These are phyloP conservation scores for Eubasilissa splendida DNA, from an alignment of 2,888 invertebrate species.

Conservation along the genomic window DNA sequence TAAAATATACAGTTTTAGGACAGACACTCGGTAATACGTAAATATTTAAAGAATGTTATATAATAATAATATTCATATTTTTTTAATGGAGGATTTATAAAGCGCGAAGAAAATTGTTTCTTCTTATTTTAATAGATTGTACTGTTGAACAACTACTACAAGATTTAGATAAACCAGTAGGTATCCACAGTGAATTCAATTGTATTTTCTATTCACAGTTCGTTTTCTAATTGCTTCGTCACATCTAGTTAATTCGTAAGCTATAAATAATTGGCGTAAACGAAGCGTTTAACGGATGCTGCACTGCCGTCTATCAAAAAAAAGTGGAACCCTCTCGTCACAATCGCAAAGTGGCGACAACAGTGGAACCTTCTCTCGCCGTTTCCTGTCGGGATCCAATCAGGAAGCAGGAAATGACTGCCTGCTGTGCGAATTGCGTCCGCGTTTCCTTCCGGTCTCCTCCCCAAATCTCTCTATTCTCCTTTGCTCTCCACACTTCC, in stretches of 20 bases:
- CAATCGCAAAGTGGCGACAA: constrained; percentile 18
- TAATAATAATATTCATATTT: too few species aligned
- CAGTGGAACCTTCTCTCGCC: constrained; percentile 47
- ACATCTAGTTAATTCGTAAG: constrained; percentile 23
- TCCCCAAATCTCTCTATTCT: constrained; percentile 24
- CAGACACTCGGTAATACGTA: too few species aligned
- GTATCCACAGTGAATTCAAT: too few species aligned
- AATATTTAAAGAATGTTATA: too few species aligned
- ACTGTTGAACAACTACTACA: too few species aligned
- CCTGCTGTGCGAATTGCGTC: constrained; percentile 58
- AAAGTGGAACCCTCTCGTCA: constrained; percentile 9
- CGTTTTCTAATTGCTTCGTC: background rate
- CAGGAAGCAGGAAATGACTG: constrained; percentile 58
- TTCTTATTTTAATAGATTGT: too few species aligned
- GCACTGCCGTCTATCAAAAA: background rate
- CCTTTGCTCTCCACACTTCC: constrained; percentile 18
- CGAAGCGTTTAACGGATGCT: constrained; percentile 25
- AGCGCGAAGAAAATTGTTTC: too few species aligned
- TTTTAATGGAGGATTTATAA: too few species aligned
- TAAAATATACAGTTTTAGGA: too few species aligned
- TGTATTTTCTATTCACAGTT: too few species aligned
- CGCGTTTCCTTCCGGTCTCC: constrained; percentile 54
- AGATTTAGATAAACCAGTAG: too few species aligned
- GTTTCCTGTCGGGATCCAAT: constrained; percentile 57
- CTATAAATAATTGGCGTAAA: constrained; percentile 6